phyloP scores from a whole-genome alignment of 2,797 vertebrate genomes.

The Myripristis jacobus region DNA sequence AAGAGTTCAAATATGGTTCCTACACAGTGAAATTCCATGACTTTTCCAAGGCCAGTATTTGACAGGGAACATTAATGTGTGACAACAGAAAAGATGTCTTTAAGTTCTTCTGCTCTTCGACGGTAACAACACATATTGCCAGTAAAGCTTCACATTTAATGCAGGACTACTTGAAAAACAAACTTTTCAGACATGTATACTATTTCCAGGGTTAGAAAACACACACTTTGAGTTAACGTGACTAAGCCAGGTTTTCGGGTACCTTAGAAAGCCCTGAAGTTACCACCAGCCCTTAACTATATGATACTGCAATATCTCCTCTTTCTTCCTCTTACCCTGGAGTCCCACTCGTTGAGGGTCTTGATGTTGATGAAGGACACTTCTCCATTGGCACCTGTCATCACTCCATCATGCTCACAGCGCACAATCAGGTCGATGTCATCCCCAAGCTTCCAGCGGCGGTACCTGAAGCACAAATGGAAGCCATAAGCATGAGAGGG shows the following conservation, averaged over 20 bases:
- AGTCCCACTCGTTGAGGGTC: constrained; percentile 99
- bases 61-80: too few species aligned
- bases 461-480: constrained; percentile 84
- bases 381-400: constrained; percentile 97
- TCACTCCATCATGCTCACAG: constrained; percentile 97
- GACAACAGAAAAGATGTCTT: background rate
- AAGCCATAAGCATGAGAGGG: background rate
- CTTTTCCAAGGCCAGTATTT: background rate
- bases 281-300: background rate
- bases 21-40: too few species aligned
- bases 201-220: background rate
- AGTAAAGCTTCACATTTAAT: background rate
- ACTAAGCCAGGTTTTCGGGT: background rate
- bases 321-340: constrained; percentile 86
- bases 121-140: background rate
- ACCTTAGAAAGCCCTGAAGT: background rate
- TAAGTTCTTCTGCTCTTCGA: background rate
- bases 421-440: constrained; percentile 98
- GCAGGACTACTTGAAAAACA: background rate
- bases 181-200: too few species aligned
- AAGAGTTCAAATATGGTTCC: too few species aligned
- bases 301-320: background rate
- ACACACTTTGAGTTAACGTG: background rate
- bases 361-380: constrained; percentile 98
- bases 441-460: constrained; percentile 97